Base-by-base conservation (phyloP, 2,888 invertebrate genomes). In the Drosophila bunnanda region DNA sequence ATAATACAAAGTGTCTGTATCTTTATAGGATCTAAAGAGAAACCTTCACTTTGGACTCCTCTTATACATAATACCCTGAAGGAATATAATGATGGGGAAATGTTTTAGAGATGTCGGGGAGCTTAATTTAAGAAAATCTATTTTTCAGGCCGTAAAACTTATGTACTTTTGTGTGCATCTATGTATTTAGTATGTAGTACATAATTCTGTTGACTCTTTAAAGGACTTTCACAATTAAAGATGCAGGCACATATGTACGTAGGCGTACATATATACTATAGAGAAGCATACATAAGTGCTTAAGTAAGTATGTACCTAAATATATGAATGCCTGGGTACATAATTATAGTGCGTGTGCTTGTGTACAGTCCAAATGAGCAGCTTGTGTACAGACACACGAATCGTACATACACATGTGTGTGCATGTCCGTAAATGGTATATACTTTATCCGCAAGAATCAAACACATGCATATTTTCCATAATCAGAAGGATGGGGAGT, bases 391-490 rank as follows among this genome's bases (percentile, higher is more conserved):
- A 13, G 12, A 30, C 8, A 50, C n/a, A 28, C 10, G 10, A 9
- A 20, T 32, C n/a, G 15, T 20, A 20, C 10, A n/a, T 44, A 25
- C 2, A 25, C 10, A 30, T 25, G n/a, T 15, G 15, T 25, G n/a
- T 15, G 15, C 9, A 9, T 25, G 28, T 30, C 17, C 44, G n/a
- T n/a, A 48, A 48, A 48, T 48, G 17, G 13, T 13, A 48, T 48
- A 48, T 48, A 30, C 30, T 28, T 46, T 20, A 41, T 10, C 39
- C 5, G 39, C 12, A 46, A 25, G 9, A n/a, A 46, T 46, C 41
- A 22, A 22, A 22, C 41, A 13, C 20, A 46, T 10, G 28, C 46
- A 46, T 46, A 46, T 46, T 46, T 28, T 28, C 46, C n/a, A 46
- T 46, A 46, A n/a, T 10, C n/a, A 28, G 10, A 6, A 28, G 46